Conservation (phyloP, 1,140 invertebrate genomes). For the Pentalonia nigronervosa region DNA sequence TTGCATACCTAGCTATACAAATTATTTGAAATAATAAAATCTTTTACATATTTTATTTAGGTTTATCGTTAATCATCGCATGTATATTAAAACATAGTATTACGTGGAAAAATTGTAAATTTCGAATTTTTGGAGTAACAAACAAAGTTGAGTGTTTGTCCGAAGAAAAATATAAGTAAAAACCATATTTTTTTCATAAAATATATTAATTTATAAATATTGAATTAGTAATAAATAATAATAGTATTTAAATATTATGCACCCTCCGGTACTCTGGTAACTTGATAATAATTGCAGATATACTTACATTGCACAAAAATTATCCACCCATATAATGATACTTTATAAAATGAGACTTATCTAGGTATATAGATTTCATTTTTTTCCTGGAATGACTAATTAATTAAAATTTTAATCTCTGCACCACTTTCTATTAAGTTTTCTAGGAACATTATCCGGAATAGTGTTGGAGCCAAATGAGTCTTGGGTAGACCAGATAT, state of each 20-base stretch:
- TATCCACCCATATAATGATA: too few relatives aligned
- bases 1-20: background rate
- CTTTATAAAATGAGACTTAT: too few relatives aligned
- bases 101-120: conserved; percentile 54
- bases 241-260: background rate
- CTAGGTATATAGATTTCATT: too few relatives aligned
- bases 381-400: too few relatives aligned
- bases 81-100: conserved; percentile 29
- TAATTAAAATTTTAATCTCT: too few relatives aligned
- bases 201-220: background rate
- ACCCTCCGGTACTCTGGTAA: too few relatives aligned
- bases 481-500: too few relatives aligned
- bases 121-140: conserved; percentile 52
- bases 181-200: background rate
- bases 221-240: background rate
- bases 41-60: background rate
- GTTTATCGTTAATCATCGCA: conserved; percentile 44
- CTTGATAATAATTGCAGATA: too few relatives aligned
- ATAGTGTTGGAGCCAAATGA: too few relatives aligned
- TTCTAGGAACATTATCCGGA: too few relatives aligned
- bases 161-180: conserved; percentile 59
- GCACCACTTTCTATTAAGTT: too few relatives aligned
- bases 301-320: too few relatives aligned
- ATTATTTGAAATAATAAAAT: conserved; percentile 6
- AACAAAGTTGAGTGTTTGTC: conserved; percentile 60